phyloP scores from a whole-genome alignment of 2,113 vertebrate genomes.

The Paedocypris sp. region DNA sequence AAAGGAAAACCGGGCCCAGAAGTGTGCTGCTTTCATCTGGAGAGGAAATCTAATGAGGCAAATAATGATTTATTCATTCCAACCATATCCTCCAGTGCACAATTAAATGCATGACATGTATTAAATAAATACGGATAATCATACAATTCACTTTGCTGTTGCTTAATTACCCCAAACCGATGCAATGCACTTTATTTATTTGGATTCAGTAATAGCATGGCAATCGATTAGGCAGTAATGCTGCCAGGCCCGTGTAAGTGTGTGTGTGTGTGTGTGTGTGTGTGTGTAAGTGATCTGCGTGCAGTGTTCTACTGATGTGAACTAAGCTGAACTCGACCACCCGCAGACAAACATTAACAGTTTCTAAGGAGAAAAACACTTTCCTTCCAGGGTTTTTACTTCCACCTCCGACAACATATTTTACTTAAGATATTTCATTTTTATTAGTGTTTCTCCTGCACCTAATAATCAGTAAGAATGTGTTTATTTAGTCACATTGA shows the following conservation, averaged over 20 bases:
- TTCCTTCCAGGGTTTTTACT: background rate
- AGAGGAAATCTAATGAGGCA: slow-evolving; percentile 64
- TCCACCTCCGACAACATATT: background rate
- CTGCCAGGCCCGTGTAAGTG: slow-evolving; percentile 46
- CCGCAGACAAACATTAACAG: slow-evolving; percentile 31
- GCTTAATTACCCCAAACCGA: slow-evolving; percentile 63
- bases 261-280: slow-evolving; percentile 38
- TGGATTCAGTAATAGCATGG: slow-evolving; percentile 60
- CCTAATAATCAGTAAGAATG: too few relatives aligned
- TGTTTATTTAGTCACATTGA: too few relatives aligned
- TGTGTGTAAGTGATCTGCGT: slow-evolving; percentile 26
- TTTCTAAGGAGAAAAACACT: slow-evolving; percentile 33
- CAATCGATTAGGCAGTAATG: slow-evolving; percentile 64
- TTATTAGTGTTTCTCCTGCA: too few relatives aligned
- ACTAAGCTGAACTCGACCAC: slow-evolving; percentile 34
- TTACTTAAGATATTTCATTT: too few relatives aligned
- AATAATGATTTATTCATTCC: slow-evolving; percentile 66
- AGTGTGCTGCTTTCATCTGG: slow-evolving; percentile 53
- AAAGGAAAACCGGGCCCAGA: slow-evolving; percentile 33
- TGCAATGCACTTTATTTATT: slow-evolving; percentile 66
- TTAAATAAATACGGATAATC: slow-evolving; percentile 71
- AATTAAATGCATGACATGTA: slow-evolving; percentile 70
- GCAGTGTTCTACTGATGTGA: background rate
- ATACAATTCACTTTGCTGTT: slow-evolving; percentile 62
- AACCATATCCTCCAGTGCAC: slow-evolving; percentile 58